phyloP scores from a whole-genome alignment of 30 jellyfish, hydroid and myxozoan species.

The Cassiopea xamachana region DNA sequence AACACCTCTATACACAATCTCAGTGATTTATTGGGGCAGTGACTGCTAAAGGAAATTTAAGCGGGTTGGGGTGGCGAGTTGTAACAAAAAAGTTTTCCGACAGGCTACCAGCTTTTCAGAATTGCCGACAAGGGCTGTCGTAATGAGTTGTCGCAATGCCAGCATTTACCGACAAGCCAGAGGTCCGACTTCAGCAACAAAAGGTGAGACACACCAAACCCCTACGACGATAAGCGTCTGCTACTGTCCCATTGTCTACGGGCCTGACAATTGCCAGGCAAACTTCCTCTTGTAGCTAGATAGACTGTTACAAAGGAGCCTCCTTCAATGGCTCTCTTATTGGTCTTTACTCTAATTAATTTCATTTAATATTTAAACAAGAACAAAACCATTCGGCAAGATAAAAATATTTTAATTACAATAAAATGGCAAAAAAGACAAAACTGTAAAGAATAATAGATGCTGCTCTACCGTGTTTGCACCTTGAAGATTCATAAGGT shows the following conservation, averaged over 20 bases:
- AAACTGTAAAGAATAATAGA: background rate
- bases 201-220: background rate
- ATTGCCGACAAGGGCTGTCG: background rate
- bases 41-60: no score
- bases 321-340: background rate
- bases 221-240: background rate
- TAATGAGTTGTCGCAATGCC: background rate
- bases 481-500: background rate
- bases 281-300: background rate
- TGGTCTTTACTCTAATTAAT: background rate
- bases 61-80: no score
- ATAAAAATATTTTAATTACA: no score
- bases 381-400: background rate
- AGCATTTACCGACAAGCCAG: background rate
- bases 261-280: background rate
- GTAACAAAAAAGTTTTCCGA: background rate
- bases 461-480: background rate
- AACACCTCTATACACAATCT: background rate
- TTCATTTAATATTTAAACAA: no score
- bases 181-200: background rate
- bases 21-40: background rate
- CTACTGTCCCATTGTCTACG: background rate
- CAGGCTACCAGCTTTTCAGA: background rate
- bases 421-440: no score
- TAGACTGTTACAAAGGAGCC: background rate